These are phyloP conservation scores for Brotogeris chrysoptera DNA, from an alignment of 2,797 vertebrate genomes.

Conservation along the genomic window DNA sequence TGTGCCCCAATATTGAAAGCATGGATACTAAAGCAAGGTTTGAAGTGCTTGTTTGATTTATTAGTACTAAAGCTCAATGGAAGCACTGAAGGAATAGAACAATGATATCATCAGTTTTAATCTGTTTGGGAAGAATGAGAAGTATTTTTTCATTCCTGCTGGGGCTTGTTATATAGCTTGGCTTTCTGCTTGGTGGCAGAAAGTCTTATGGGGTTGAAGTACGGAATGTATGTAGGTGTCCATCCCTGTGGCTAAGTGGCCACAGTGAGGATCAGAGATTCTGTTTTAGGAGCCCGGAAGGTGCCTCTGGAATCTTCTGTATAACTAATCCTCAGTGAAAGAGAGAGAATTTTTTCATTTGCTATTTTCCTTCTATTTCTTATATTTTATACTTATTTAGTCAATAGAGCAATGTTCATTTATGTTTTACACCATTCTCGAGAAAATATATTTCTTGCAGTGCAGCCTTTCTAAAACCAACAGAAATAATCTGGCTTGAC, in stretches of 20 bases:
- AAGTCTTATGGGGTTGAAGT: neutral
- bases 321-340: neutral
- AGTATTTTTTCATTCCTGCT: neutral
- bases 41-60: neutral
- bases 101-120: neutral
- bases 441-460: conserved; percentile 13
- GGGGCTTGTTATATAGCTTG: neutral
- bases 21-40: neutral
- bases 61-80: neutral
- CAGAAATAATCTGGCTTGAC: conserved; percentile 48
- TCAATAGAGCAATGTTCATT: neutral
- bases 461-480: neutral
- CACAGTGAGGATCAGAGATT: neutral
- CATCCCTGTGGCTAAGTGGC: neutral
- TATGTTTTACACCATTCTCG: neutral
- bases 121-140: conserved; percentile 15
- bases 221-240: neutral
- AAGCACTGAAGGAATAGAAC: neutral
- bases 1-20: neutral
- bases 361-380: neutral
- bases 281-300: neutral
- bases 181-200: neutral
- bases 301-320: neutral
- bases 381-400: neutral
- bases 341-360: neutral